Percentiles rank a stretch among this genome's conserved stretches.
phyloP scores from a whole-genome alignment of 2,888 invertebrate genomes.

The Aethes cnicana region DNA sequence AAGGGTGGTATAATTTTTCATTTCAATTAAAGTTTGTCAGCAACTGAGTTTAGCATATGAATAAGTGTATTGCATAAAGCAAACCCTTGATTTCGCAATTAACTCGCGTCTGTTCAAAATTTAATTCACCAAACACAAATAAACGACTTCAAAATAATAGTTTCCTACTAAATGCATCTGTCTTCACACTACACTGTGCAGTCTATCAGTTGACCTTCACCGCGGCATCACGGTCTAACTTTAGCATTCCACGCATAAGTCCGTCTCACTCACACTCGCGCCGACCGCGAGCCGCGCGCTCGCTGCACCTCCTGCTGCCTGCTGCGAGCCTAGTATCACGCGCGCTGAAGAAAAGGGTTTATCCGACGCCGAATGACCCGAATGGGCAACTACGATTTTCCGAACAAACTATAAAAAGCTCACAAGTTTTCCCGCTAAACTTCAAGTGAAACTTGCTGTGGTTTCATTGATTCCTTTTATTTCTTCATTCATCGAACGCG shows the following conservation, averaged over 20 bases:
- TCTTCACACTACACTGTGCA: conserved; percentile 52
- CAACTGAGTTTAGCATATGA: too few relatives aligned
- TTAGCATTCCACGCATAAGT: conserved; percentile 67
- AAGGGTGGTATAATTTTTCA: too few relatives aligned
- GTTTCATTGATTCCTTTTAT: conserved; percentile 24
- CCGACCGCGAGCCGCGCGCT: conserved; percentile 47
- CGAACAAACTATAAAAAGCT: conserved; percentile 51
- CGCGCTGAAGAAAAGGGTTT: conserved; percentile 83
- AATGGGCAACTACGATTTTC: conserved; percentile 73
- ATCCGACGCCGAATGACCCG: conserved; percentile 77
- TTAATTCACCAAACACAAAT: conserved; percentile 5
- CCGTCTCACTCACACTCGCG: conserved; percentile 59
- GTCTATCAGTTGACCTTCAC: conserved; percentile 79
- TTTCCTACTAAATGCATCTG: conserved; percentile 41
- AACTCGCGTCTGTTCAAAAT: too few relatives aligned
- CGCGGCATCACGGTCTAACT: conserved; percentile 57
- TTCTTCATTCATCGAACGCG: conserved; percentile 27
- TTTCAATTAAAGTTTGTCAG: too few relatives aligned
- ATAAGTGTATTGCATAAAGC: too few relatives aligned
- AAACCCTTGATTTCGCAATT: too few relatives aligned
- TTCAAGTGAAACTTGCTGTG: conserved; percentile 31
- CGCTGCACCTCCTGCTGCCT: conserved; percentile 58
- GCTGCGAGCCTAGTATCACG: conserved; percentile 79
- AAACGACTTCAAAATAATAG: conserved; percentile 9
- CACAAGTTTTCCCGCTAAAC: conserved; percentile 60